Percentiles rank a stretch among this genome's conserved stretches.
Evolutionary conservation across 2,113 vertebrate species (phyloP).

Genomic region (Rutilus rutilus): DNA sequence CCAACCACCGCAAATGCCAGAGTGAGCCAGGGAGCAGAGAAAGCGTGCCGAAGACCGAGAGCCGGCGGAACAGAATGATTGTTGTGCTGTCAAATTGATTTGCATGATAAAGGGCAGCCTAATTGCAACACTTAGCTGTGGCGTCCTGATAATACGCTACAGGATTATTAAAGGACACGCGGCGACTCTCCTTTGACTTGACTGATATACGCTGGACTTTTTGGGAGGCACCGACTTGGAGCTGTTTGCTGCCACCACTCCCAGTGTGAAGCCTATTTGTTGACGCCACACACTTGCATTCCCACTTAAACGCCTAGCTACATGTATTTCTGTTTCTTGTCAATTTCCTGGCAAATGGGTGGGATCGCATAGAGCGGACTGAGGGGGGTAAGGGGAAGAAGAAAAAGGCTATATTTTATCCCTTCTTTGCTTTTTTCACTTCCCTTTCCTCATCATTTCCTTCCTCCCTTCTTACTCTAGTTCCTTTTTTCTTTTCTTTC

Average conservation of each 20-base stretch:
- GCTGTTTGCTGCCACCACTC: slow-evolving; percentile 41
- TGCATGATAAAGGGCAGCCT: slow-evolving; percentile 79
- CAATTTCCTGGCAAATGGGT: slow-evolving; percentile 25
- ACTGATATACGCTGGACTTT: slow-evolving; percentile 67
- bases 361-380: slow-evolving; percentile 15
- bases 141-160: slow-evolving; percentile 74
- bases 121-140: slow-evolving; percentile 82
- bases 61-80: slow-evolving; percentile 76
- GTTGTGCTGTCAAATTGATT: slow-evolving; percentile 80
- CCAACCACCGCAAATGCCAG: slow-evolving; percentile 74
- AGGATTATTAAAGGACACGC: slow-evolving; percentile 69
- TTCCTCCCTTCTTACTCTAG: neutral
- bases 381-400: neutral
- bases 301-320: slow-evolving; percentile 5
- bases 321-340: slow-evolving; percentile 32
- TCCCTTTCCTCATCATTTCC: neutral
- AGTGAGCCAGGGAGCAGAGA: slow-evolving; percentile 63
- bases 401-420: slow-evolving; percentile 43
- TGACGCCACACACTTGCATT: neutral
- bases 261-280: neutral
- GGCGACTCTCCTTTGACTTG: slow-evolving; percentile 66
- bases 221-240: slow-evolving; percentile 52
- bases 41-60: slow-evolving; percentile 66
- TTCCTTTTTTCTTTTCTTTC: slow-evolving; percentile 61
- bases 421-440: slow-evolving; percentile 46